phyloP scores from a whole-genome alignment of 2,888 invertebrate species.

The Drosophila silvestris region DNA sequence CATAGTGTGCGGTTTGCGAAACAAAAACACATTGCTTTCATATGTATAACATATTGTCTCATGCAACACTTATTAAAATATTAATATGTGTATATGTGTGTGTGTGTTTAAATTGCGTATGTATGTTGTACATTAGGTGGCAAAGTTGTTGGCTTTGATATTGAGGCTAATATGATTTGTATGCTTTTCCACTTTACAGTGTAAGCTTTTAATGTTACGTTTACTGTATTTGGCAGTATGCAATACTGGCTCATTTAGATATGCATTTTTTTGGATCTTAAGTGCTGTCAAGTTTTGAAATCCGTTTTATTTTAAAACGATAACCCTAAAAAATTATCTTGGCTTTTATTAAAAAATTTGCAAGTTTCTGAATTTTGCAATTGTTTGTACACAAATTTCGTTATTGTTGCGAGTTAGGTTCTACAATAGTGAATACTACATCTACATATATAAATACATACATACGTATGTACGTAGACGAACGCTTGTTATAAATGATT shows the following conservation, averaged over 20 bases:
- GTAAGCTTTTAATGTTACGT: neutral
- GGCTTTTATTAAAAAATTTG: neutral
- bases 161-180: neutral
- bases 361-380: neutral
- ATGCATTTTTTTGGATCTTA: neutral
- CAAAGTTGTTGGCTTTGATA: neutral
- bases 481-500: constrained; percentile 71
- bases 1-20: constrained; percentile 13
- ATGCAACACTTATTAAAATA: constrained; percentile 8
- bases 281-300: neutral
- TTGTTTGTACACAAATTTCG: constrained; percentile 29
- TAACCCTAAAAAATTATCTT: neutral
- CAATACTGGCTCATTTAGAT: neutral
- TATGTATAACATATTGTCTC: constrained; percentile 10
- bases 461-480: neutral
- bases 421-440: neutral
- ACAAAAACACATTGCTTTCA: constrained; percentile 35
- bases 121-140: neutral
- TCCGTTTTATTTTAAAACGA: neutral
- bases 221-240: neutral
- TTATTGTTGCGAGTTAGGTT: constrained; percentile 13
- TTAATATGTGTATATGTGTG: neutral
- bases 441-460: neutral
- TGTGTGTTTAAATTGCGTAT: neutral
- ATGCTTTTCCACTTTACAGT: neutral